Evolutionary conservation across 2,888 invertebrate species (phyloP), one percentile per base, ranked within the genome.

Genomic region (Phrixothrix hirtus): DNA sequence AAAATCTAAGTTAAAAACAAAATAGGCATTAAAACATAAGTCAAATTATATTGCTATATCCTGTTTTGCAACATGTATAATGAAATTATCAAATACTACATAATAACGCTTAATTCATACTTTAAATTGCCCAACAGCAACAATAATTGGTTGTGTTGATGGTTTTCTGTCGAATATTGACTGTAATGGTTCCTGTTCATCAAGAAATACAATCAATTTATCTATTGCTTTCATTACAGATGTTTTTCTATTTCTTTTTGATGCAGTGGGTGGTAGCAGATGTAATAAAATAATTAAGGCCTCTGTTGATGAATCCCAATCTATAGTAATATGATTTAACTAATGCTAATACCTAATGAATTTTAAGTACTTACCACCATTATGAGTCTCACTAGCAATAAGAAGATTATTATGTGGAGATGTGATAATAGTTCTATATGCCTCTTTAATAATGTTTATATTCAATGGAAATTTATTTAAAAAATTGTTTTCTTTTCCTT

Each of bases 61-160:
- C n/a, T n/a, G n/a, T n/a, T n/a, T n/a, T n/a, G n/a, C n/a, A n/a
- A n/a, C n/a, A n/a, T n/a, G n/a, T n/a, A n/a, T n/a, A n/a, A n/a
- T n/a, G n/a, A n/a, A n/a, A n/a, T n/a, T n/a, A n/a, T n/a, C n/a
- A n/a, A n/a, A n/a, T n/a, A n/a, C n/a, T n/a, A n/a, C n/a, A n/a
- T n/a, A n/a, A n/a, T n/a, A n/a, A n/a, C n/a, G n/a, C n/a, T n/a
- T n/a, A n/a, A n/a, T n/a, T n/a, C n/a, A n/a, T n/a, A n/a, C n/a
- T n/a, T n/a, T n/a, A n/a, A n/a, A n/a, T n/a, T n/a, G n/a, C n/a
- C n/a, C n/a, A 1, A 27, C 7, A 3, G 27, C 39, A n/a, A 39
- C 5, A 1, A 39, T 39, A n/a, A 39, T 27, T 1, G 39, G 39
- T 29, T 39, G 39, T n/a, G 7, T 11, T 26, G 39, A 13, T 1